Conservation (phyloP, 2,888 invertebrate genomes). For the Adineta ricciae region DNA sequence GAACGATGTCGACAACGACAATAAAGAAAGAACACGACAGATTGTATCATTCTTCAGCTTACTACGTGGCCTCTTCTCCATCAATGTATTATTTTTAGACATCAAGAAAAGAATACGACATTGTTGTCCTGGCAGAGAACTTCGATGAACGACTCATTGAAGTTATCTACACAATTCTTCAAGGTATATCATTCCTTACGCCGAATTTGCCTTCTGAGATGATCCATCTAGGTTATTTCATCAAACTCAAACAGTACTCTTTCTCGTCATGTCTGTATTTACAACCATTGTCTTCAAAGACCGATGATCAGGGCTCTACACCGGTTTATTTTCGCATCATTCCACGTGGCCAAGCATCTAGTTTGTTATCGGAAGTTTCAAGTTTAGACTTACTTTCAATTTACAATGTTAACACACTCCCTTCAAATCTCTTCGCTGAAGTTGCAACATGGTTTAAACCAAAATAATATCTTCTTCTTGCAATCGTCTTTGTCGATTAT, state of each 20-base stretch:
- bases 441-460: background rate
- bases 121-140: conserved; percentile 44
- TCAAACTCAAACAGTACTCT: too few relatives aligned
- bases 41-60: background rate
- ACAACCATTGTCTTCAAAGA: conserved; percentile 27
- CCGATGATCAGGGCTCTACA: conserved; percentile 38
- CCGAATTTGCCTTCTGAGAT: too few relatives aligned
- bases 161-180: too few relatives aligned
- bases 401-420: conserved; percentile 33
- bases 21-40: background rate
- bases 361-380: conserved; percentile 48
- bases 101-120: conserved; percentile 50
- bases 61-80: background rate
- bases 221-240: too few relatives aligned
- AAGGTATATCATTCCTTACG: too few relatives aligned
- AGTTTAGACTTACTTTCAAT: conserved; percentile 50
- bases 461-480: background rate
- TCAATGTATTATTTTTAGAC: conserved; percentile 39
- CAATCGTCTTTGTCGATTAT: too few relatives aligned
- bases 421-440: background rate
- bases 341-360: conserved; percentile 47
- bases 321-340: conserved; percentile 49
- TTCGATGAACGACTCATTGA: conserved; percentile 41
- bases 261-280: conserved; percentile 22
- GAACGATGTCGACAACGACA: too few relatives aligned